Base-by-base conservation (phyloP, 2,888 invertebrate species). In the Machimus atricapillus region DNA sequence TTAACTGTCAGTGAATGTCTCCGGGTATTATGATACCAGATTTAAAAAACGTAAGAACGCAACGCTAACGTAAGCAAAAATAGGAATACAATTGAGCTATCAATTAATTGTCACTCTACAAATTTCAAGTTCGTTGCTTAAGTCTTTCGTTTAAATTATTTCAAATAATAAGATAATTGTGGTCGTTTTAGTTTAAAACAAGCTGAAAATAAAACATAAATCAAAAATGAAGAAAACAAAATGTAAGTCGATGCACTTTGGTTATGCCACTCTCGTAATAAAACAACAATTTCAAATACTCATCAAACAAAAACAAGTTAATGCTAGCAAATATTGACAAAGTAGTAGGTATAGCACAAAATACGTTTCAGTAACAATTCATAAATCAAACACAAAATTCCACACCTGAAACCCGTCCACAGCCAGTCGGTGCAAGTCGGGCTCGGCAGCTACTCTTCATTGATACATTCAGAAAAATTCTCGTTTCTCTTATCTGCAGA, bases 141-240 rank as follows among this genome's bases (percentile, higher is more conserved):
- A 87, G 73, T 88, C 88, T 88, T 88, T 88, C 74, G 88, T 88
- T 88, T 87, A 5, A 12, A 12, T 46, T 46, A 46, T 46, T 46
- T 14, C 0, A 46, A 46, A 46, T 14, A 14, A 46, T 46, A 12
- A 46, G 43, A 46, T 3, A 0, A 46, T 46, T 46, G 43, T 16
- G 2, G 43, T 14, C 0, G 1, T 46, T 16, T 46, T 46, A 46
- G n/a, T 76, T 37, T 0, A 76, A 66, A 66, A 34, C 8, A 83
- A 40, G 74, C 43, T 31, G 46, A 87, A 87, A 66, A 89, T 79
- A 86, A 73, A n/a, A 85, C 34, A 43, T 87, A 79, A 86, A 66
- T 16, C n/a, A 76, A 76, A 66, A 76, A 37, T 14, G 19, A 83
- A 77, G 34, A 66, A 87, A 86, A 58, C 58, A 16, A 9, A 40